Conservation (phyloP, 2,797 vertebrate genomes). For the Nothura maculosa region DNA sequence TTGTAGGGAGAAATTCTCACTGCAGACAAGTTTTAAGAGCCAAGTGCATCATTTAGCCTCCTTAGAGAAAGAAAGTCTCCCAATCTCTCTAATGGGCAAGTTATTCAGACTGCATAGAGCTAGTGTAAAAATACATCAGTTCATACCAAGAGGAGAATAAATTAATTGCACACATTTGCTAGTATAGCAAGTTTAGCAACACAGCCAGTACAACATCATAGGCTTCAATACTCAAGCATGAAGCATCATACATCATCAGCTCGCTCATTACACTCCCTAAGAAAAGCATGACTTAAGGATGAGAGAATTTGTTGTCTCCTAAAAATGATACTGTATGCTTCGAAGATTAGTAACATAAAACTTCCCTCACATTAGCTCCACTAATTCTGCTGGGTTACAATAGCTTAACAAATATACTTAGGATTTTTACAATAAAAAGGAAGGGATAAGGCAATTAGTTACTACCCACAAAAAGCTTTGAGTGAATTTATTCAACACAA, state of each 20-base stretch:
- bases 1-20: neutral
- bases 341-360: conserved; percentile 57
- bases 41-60: neutral
- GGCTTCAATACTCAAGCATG: neutral
- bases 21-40: neutral
- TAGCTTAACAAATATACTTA: conserved; percentile 51
- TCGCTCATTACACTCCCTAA: neutral
- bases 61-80: neutral
- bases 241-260: neutral
- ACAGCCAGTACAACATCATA: neutral
- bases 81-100: neutral
- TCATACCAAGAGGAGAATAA: neutral
- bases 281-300: conserved; percentile 15
- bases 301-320: conserved; percentile 12
- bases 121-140: neutral
- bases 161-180: conserved; percentile 2
- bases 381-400: conserved; percentile 36
- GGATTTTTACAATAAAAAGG: conserved; percentile 41
- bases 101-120: neutral
- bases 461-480: conserved; percentile 39
- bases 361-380: conserved; percentile 36
- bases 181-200: conserved; percentile 17
- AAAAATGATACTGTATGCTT: conserved; percentile 29
- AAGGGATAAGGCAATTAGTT: conserved; percentile 53
- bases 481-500: conserved; percentile 50